Conservation (phyloP, 2,797 vertebrate genomes). For the Falco novaeseelandiae region DNA sequence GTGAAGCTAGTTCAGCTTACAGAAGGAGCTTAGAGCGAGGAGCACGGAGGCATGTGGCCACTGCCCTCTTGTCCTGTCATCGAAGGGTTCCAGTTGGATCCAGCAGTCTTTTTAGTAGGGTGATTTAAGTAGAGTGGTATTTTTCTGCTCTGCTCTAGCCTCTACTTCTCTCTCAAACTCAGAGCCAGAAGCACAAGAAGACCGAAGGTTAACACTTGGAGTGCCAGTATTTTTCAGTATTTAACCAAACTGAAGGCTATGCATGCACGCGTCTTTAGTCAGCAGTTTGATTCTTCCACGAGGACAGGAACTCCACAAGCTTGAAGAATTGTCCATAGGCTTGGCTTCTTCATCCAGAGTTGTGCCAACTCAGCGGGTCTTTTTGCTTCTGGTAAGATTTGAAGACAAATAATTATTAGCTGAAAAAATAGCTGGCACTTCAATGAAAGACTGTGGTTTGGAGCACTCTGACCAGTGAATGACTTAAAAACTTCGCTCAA, state of each 20-base stretch:
- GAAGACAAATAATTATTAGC: conserved; percentile 57
- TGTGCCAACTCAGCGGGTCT: background rate
- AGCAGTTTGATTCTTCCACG: background rate
- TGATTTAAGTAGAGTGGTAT: background rate
- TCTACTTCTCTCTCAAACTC: background rate
- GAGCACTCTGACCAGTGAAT: background rate
- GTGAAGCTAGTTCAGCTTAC: background rate
- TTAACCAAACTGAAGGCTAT: background rate
- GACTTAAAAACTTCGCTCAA: background rate
- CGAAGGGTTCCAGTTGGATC: background rate
- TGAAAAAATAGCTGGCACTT: background rate
- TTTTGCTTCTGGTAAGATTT: conserved; percentile 19
- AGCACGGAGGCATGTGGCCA: background rate
- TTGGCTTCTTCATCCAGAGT: background rate
- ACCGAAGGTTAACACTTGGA: background rate
- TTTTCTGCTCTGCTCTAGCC: background rate
- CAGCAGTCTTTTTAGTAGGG: background rate
- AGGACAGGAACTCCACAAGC: background rate
- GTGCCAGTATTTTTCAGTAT: background rate
- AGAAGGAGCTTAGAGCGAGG: background rate
- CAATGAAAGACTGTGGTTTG: conserved; percentile 33
- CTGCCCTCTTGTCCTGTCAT: background rate
- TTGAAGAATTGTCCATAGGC: background rate
- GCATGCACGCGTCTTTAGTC: background rate
- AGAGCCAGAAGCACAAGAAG: background rate